Evolutionary conservation across 2,113 vertebrate genomes (phyloP).

Genomic region (Tor tambroides): DNA sequence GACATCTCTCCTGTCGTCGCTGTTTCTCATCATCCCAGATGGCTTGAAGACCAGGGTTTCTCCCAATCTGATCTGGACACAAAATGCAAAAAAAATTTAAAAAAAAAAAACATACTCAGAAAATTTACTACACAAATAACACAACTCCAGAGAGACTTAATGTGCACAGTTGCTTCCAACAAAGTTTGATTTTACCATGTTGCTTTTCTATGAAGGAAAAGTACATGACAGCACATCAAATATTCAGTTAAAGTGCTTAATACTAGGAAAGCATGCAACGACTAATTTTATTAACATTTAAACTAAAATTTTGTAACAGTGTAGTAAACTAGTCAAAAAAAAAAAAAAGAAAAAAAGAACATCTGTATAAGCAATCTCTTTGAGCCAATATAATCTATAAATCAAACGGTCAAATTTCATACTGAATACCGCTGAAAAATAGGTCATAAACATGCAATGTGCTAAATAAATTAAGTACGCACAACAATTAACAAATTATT

Average conservation of each 20-base stretch:
- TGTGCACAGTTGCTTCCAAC: not conserved
- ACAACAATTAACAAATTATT: no score
- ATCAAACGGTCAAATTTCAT: not conserved
- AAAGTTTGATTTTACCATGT: not conserved
- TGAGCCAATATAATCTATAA: not conserved
- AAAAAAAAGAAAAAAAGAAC: not conserved
- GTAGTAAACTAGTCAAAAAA: not conserved
- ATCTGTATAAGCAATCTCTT: not conserved
- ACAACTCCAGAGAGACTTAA: not conserved
- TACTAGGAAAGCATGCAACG: not conserved
- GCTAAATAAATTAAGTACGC: not conserved
- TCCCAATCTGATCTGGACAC: slow-evolving; percentile 87
- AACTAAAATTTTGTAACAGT: not conserved
- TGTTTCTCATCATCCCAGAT: slow-evolving; percentile 99
- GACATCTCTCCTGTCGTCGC: slow-evolving; percentile 85
- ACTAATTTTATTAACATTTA: not conserved
- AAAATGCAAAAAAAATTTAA: not conserved
- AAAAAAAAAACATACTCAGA: not conserved
- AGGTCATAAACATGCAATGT: not conserved
- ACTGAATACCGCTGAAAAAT: not conserved
- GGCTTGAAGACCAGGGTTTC: slow-evolving; percentile 94
- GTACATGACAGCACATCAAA: not conserved
- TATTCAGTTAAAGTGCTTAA: not conserved
- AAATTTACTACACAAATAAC: not conserved
- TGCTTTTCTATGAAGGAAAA: not conserved